Evolutionary conservation across 2,888 invertebrate genomes (phyloP).

Genomic region (Scaeva pyrastri): DNA sequence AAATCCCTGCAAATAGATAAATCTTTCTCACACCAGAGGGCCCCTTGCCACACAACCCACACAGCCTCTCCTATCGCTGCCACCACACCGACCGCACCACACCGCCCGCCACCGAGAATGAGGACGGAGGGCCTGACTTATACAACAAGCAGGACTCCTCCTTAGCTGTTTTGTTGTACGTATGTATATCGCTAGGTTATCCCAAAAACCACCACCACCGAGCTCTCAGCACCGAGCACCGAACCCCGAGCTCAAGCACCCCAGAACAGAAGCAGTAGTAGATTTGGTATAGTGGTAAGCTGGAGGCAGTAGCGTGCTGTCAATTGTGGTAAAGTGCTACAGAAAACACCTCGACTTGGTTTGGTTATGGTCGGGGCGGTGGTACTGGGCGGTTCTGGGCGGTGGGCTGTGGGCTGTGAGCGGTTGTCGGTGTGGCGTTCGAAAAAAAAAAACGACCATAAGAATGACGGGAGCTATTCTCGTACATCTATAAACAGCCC

Average conservation of each 20-base stretch:
- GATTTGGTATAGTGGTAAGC: background rate
- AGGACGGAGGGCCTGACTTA: slow-evolving; percentile 11
- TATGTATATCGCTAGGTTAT: slow-evolving; percentile 34
- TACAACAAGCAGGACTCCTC: slow-evolving; percentile 23
- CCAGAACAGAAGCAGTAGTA: background rate
- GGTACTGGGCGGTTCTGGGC: no score
- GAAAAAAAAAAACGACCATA: background rate
- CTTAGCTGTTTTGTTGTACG: slow-evolving; percentile 27
- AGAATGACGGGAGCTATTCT: background rate
- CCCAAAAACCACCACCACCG: slow-evolving; percentile 1
- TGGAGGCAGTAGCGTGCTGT: slow-evolving; percentile 52
- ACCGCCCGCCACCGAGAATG: background rate
- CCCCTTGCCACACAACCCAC: background rate
- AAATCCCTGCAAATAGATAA: slow-evolving; percentile 75
- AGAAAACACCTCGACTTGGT: slow-evolving; percentile 62
- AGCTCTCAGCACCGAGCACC: slow-evolving; percentile 26
- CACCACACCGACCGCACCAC: background rate
- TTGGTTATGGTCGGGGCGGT: slow-evolving; percentile 1
- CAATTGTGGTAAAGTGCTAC: slow-evolving; percentile 73
- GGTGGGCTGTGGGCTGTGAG: no score
- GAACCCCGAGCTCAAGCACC: background rate
- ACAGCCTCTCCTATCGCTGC: background rate
- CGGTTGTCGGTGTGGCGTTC: no score
- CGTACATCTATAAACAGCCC: no score
- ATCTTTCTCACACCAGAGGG: slow-evolving; percentile 66